Evolutionary conservation across 53 echinoderm and acorn worm genomes (phyloP).

Genomic region (Crossaster papposus): DNA sequence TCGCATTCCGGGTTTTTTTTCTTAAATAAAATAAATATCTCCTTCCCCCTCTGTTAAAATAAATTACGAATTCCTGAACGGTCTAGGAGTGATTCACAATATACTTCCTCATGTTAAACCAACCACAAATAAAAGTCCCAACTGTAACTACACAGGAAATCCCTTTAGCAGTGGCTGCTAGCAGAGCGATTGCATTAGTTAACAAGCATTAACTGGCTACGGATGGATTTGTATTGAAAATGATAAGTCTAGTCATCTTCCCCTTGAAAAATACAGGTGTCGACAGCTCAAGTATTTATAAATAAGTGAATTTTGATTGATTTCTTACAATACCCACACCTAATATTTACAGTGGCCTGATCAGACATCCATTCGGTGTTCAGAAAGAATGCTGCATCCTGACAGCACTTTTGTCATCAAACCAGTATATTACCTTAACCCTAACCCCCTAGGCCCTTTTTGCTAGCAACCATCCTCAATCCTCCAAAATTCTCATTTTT

Average conservation of each 20-base stretch:
- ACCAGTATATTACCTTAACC: too few species aligned
- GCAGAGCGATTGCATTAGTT: constrained; percentile 23
- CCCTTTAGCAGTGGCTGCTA: constrained; percentile 8
- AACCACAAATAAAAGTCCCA: constrained; percentile 33
- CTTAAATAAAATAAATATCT: not conserved
- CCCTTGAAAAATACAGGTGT: not conserved
- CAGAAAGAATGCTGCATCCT: too few species aligned
- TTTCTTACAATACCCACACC: too few species aligned
- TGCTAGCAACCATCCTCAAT: too few species aligned
- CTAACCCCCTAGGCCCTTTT: too few species aligned
- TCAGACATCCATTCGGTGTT: too few species aligned
- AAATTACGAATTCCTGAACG: not conserved
- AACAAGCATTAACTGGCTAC: constrained; percentile 14
- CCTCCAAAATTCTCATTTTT: too few species aligned
- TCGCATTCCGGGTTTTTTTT: not conserved
- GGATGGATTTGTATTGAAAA: not conserved
- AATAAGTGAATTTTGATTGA: too few species aligned
- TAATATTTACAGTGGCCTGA: too few species aligned
- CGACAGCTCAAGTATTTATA: too few species aligned
- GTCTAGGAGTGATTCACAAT: constrained; percentile 24
- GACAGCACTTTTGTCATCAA: too few species aligned
- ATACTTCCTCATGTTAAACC: constrained; percentile 46
- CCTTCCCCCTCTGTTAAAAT: not conserved
- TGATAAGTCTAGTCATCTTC: not conserved
- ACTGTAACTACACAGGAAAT: constrained; percentile 42